phyloP scores from a whole-genome alignment of 2,888 invertebrate species.

The Amorpha juglandis region DNA sequence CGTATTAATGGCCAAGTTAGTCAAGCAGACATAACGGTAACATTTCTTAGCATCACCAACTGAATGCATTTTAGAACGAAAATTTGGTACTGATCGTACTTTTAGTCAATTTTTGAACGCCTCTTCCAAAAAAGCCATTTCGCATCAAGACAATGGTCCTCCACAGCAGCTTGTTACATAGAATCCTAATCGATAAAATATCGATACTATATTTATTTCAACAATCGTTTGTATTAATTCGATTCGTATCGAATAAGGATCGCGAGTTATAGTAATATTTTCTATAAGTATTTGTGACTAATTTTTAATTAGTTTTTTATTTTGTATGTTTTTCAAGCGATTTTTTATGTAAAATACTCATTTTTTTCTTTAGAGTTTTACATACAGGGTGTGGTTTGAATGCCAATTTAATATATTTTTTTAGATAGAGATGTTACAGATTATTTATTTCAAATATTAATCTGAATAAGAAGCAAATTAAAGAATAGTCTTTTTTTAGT shows the following conservation, averaged over 20 bases:
- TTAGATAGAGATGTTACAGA: neutral
- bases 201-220: constrained; percentile 11
- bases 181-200: constrained; percentile 4
- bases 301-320: constrained; percentile 38
- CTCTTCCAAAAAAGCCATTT: neutral
- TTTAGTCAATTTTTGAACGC: no score
- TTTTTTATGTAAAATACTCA: constrained; percentile 27
- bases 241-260: constrained; percentile 27
- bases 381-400: neutral
- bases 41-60: no score
- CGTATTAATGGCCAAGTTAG: no score
- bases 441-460: neutral
- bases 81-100: no score
- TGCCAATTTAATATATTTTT: neutral
- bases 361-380: neutral
- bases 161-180: neutral
- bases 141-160: constrained; percentile 3
- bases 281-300: constrained; percentile 51
- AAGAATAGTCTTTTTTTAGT: neutral
- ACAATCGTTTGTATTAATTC: constrained; percentile 29
- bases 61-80: no score
- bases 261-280: constrained; percentile 40
- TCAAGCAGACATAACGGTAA: no score
- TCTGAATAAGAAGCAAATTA: neutral
- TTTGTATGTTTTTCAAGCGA: constrained; percentile 34